A percentile compares a stretch with the other conserved stretches of the same genome.
Conservation (phyloP, 2,113 vertebrate species). For the Podarcis muralis region DNA sequence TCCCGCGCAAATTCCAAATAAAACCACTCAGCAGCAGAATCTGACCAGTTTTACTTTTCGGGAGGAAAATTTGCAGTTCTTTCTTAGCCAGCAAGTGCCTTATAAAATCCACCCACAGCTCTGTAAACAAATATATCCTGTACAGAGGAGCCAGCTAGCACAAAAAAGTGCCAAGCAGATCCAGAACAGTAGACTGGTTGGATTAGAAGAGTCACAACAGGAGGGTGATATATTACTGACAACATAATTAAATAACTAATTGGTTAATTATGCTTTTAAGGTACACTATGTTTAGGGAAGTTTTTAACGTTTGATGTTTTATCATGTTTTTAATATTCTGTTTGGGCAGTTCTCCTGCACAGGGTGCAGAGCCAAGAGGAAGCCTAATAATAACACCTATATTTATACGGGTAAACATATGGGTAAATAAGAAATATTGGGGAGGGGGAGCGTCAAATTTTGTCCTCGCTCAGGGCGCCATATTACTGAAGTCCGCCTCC, state of each 20-base stretch:
- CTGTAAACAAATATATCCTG: background rate
- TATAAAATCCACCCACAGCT: background rate
- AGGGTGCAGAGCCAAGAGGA: too few relatives aligned
- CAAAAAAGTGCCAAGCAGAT: background rate
- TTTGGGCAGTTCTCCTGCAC: too few relatives aligned
- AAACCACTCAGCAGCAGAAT: background rate
- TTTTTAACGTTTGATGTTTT: too few relatives aligned
- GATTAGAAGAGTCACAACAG: background rate
- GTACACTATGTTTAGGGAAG: background rate
- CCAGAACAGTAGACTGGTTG: background rate
- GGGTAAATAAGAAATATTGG: too few relatives aligned
- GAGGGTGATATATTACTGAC: background rate
- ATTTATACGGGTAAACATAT: too few relatives aligned
- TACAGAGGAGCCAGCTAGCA: background rate
- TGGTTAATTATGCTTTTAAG: background rate
- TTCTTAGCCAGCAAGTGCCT: background rate
- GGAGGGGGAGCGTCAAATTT: too few relatives aligned
- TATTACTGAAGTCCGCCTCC: too few relatives aligned
- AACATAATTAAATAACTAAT: background rate
- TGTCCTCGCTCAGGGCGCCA: too few relatives aligned
- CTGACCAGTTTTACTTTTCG: background rate
- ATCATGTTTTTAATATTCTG: too few relatives aligned
- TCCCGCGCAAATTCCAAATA: background rate
- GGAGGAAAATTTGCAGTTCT: background rate
- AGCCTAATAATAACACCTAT: too few relatives aligned